Percentiles rank a stretch among this genome's conserved stretches.
phyloP scores from a whole-genome alignment of 1,140 invertebrate genomes.

The Penaeus japonicus region DNA sequence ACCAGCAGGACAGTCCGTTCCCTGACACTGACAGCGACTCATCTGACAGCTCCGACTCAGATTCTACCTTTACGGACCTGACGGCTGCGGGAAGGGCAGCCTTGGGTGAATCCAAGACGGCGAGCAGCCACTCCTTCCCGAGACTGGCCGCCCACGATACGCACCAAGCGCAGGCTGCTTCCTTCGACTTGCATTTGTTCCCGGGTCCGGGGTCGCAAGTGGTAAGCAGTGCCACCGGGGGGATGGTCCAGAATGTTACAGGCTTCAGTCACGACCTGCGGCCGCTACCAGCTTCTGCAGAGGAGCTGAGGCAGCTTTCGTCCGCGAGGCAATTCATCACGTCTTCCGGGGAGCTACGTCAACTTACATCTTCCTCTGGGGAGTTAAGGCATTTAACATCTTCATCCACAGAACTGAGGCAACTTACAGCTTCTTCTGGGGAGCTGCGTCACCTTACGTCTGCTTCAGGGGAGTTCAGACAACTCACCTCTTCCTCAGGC shows the following conservation, averaged over 20 bases:
- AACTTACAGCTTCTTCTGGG: slow-evolving; percentile 21
- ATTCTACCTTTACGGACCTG: slow-evolving; percentile 46
- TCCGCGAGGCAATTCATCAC: background rate
- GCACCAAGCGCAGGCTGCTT: background rate
- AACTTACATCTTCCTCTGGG: slow-evolving; percentile 7
- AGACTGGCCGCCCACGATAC: background rate
- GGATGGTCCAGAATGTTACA: background rate
- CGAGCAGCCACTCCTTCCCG: slow-evolving; percentile 14
- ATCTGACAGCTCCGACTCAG: slow-evolving; percentile 34
- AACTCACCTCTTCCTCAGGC: slow-evolving; percentile 25
- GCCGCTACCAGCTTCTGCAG: background rate
- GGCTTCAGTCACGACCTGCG: background rate
- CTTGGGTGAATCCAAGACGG: background rate
- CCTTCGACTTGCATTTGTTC: slow-evolving; percentile 22
- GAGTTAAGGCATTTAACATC: slow-evolving; percentile 19
- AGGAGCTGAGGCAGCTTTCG: slow-evolving; percentile 31
- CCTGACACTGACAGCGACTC: slow-evolving; percentile 22
- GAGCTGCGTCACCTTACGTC: slow-evolving; percentile 17
- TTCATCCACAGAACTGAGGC: slow-evolving; percentile 13
- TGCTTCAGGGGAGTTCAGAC: slow-evolving; percentile 14
- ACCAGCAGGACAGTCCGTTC: slow-evolving; percentile 29
- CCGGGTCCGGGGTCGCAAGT: slow-evolving; percentile 19
- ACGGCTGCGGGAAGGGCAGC: slow-evolving; percentile 40
- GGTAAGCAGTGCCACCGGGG: background rate
- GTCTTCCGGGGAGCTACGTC: slow-evolving; percentile 37